These are phyloP conservation scores for Slavum lentiscoides DNA, from an alignment of 2,888 invertebrate species.

Conservation along the genomic window DNA sequence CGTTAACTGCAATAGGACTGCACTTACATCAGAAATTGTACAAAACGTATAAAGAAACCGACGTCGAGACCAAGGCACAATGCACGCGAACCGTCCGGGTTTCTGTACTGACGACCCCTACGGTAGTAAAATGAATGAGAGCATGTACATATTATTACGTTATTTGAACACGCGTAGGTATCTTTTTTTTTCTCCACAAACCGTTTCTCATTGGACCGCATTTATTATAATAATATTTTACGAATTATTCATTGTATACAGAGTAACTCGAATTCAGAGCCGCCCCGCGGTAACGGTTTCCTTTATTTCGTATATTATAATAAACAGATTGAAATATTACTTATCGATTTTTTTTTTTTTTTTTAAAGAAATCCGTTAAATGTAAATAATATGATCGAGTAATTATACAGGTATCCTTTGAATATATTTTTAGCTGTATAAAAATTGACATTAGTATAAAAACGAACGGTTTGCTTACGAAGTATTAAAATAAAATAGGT, in stretches of 20 bases:
- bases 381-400: too few relatives aligned
- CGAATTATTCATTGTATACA: slow-evolving; percentile 16
- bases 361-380: too few relatives aligned
- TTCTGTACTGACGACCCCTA: slow-evolving; percentile 1
- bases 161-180: not conserved
- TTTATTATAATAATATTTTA: not conserved
- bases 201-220: slow-evolving; percentile 29
- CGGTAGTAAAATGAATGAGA: not conserved
- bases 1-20: not conserved
- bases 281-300: too few relatives aligned
- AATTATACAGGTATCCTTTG: too few relatives aligned
- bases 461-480: too few relatives aligned
- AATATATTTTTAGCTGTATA: too few relatives aligned
- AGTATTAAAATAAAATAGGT: too few relatives aligned
- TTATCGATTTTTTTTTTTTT: too few relatives aligned
- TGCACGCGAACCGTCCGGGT: not conserved
- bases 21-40: not conserved
- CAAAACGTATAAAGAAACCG: not conserved
- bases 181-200: not conserved
- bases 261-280: not conserved
- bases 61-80: not conserved
- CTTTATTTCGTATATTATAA: too few relatives aligned
- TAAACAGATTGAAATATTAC: too few relatives aligned
- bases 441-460: too few relatives aligned
- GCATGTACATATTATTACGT: not conserved